Base-by-base conservation (phyloP, 2,888 invertebrate genomes). In the Heliconius charithonia region DNA sequence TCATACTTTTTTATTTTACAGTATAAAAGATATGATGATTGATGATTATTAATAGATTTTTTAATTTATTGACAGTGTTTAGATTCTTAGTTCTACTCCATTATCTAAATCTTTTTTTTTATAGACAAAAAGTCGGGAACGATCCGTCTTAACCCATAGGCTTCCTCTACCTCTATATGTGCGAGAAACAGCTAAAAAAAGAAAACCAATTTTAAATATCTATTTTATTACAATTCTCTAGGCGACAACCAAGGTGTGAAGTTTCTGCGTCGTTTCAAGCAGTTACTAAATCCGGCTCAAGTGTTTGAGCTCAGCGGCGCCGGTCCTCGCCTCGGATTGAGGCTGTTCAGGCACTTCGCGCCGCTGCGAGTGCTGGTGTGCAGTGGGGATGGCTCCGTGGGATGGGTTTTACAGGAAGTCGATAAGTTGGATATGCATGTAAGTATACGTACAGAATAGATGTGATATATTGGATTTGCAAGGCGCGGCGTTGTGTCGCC, bases 161-260 rank as follows among this genome's bases (percentile, higher is more conserved):
- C 19, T 51, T 19, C 19, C 19, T 51, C 6, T 51, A 1, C 19
- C 6, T 45, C 1, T 45, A 45, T 1, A 19, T 19, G 45, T 51
- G 19, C 19, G 19, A 51, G 51, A 51, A 51, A 9, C 4, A 59
- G n/a, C n/a, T 59, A 59, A 1, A 10, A n/a, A 37, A 37, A 59
- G 22, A 51, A 51, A 59, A 59, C 10, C n/a, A 1, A 59, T 59
- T n/a, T 59, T 59, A 59, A 59, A 59, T 59, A 3, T n/a, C 1
- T n/a, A 10, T n/a, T n/a, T 59, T 59, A 6, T n/a, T n/a, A 37
- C 7, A 25, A 13, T 51, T 45, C 10, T 29, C 22, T 85, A 96
- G 98, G 99, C 85, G 99, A 99, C 96, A 99, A 99, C 95, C 99
- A 99, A 92, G 99, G 99, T 82, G 97, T 99, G 56, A 98, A 99